Evolutionary conservation across 2,113 vertebrate genomes (phyloP).

Genomic region (Osmerus mordax): DNA sequence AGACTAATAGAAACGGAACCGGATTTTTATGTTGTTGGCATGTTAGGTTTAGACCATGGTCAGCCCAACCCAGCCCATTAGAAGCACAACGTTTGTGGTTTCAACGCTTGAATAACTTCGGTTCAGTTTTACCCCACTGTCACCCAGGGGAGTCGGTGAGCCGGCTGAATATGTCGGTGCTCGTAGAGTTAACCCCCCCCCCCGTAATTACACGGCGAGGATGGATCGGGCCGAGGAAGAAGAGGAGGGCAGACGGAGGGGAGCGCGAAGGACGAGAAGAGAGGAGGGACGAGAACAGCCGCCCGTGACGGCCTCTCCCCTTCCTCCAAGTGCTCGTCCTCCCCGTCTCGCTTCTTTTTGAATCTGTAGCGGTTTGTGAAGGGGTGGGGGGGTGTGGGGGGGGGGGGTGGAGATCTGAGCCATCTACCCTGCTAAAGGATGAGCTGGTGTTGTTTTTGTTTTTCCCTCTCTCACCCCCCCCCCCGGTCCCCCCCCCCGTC

Average conservation of each 20-base stretch:
- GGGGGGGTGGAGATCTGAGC: slow-evolving; percentile 38
- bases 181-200: not conserved
- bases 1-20: too few species aligned
- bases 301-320: not conserved
- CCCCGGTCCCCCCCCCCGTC: slow-evolving; percentile 5
- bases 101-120: too few species aligned
- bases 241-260: not conserved
- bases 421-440: slow-evolving; percentile 53
- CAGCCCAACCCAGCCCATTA: too few species aligned
- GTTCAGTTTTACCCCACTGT: too few species aligned
- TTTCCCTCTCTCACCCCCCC: slow-evolving; percentile 28
- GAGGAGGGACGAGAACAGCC: not conserved
- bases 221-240: not conserved
- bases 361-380: slow-evolving; percentile 46
- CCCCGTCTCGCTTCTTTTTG: slow-evolving; percentile 56
- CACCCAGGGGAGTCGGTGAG: too few species aligned
- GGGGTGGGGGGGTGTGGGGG: too few species aligned
- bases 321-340: slow-evolving; percentile 35
- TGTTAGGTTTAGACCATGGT: too few species aligned
- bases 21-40: too few species aligned
- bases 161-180: too few species aligned
- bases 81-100: too few species aligned
- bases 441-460: slow-evolving; percentile 63
- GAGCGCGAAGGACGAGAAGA: not conserved
- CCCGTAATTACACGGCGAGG: not conserved